Evolutionary conservation across 1,140 invertebrate species (phyloP).

Genomic region (Lycorma delicatula): DNA sequence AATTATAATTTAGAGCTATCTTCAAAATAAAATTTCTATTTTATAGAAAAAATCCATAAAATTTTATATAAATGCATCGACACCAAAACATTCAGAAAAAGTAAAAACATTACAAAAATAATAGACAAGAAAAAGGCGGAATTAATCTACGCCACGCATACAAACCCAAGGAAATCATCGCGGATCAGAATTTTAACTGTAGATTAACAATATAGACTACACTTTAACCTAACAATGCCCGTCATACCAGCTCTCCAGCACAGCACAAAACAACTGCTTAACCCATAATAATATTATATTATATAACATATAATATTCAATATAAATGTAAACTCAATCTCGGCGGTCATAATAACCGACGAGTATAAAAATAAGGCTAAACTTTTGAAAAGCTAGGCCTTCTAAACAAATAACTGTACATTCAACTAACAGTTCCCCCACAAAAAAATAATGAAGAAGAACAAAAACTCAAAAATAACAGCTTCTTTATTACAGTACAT

Average conservation of each 20-base stretch:
- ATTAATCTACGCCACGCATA: no score
- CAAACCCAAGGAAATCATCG: slow-evolving; percentile 4
- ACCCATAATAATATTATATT: no score
- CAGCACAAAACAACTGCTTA: no score
- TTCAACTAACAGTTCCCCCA: slow-evolving; percentile 4
- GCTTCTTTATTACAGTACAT: slow-evolving; percentile 4
- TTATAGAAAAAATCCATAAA: neutral
- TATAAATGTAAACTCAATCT: no score
- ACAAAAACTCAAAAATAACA: slow-evolving; percentile 5
- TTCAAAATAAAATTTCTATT: neutral
- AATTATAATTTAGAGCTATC: neutral
- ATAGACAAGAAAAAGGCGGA: no score
- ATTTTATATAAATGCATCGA: neutral
- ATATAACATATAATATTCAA: no score
- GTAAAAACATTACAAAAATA: no score
- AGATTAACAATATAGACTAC: neutral
- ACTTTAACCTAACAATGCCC: slow-evolving; percentile 4
- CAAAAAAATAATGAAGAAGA: neutral
- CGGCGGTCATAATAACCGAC: no score
- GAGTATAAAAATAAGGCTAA: no score
- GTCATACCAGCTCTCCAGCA: slow-evolving; percentile 2
- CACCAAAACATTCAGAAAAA: no score
- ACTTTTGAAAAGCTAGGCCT: no score
- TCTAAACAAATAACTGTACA: slow-evolving; percentile 4
- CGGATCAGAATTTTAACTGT: neutral